Percentiles rank a stretch among this genome's conserved stretches.
Evolutionary conservation across 1,140 invertebrate genomes (phyloP).

Genomic region (Drosophila chauvacae): DNA sequence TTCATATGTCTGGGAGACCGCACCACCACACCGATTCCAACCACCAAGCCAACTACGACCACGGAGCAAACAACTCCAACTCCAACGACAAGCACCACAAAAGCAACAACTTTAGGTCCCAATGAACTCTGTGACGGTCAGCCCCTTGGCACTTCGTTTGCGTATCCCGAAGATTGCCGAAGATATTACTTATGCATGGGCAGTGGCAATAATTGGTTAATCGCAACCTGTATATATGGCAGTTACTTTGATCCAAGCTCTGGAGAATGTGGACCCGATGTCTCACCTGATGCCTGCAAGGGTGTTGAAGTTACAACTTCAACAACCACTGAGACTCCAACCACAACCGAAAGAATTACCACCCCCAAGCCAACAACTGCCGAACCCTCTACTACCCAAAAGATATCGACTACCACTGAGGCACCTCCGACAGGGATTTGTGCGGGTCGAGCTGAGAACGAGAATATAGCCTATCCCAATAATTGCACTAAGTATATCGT

Average conservation of each 20-base stretch:
- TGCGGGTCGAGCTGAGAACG: constrained; percentile 41
- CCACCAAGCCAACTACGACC: constrained; percentile 38
- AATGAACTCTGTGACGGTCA: constrained; percentile 44
- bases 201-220: constrained; percentile 15
- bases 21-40: constrained; percentile 56
- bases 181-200: constrained; percentile 64
- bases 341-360: constrained; percentile 17
- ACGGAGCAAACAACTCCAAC: constrained; percentile 28
- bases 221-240: constrained; percentile 48
- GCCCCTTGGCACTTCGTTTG: constrained; percentile 25
- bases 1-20: constrained; percentile 57
- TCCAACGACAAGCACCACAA: constrained; percentile 21
- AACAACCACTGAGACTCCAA: constrained; percentile 37
- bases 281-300: constrained; percentile 64
- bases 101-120: constrained; percentile 50
- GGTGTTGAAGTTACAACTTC: constrained; percentile 11
- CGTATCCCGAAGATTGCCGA: constrained; percentile 57
- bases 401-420: constrained; percentile 25
- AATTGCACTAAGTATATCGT: constrained; percentile 77
- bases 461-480: constrained; percentile 66
- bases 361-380: constrained; percentile 35
- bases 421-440: constrained; percentile 56
- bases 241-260: constrained; percentile 63
- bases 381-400: not conserved
- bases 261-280: constrained; percentile 53